Evolutionary conservation across 2,113 vertebrate genomes (phyloP), one percentile per base, ranked within the genome.

Genomic region (Serilophus lunatus): DNA sequence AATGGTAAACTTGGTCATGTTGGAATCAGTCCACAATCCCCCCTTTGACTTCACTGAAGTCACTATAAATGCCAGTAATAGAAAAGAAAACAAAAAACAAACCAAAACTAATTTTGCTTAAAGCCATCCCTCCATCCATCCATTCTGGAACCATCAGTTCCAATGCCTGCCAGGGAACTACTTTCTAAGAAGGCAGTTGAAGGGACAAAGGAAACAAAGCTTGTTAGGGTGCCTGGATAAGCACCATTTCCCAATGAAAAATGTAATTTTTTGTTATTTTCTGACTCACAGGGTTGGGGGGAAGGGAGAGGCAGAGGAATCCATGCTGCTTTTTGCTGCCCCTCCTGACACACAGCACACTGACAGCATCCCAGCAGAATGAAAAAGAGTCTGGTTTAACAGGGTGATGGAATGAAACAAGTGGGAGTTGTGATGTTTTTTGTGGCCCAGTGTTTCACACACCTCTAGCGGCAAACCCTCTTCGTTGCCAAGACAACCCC

Each of bases 401-500:
- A 15, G 64, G 60, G 86, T 75, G 88, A 75, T 88, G 90, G 92
- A 88, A 90, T 44, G 90, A 95, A 90, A 75, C 14, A 78, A 96
- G 65, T 49, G 38, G 72, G 72, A 97, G 72, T 66, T 24, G 4
- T 63, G 88, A 64, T 86, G 90, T 72, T 96, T 96, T 95, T 88
- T 69, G 88, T 92, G 95, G 82, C 68, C 93, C 94, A 92, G 93
- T 81, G 92, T 84, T 97, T 95, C 95, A 93, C 86, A 84, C 93
- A 96, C 93, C 92, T 96, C 93, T 94, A 94, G 93, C 88, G 57
- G 93, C 93, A 96, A 96, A 94, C 72, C 93, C 88, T 95, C 92
- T 90, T 79, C 17, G 96, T 97, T 97, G 95, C 96, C 95, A 97
- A 96, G 95, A 97, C 93, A 96, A 90, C 95, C 92, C 86, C 0